Evolutionary conservation across 2,797 vertebrate genomes (phyloP).

Genomic region (Kryptopterus vitreolus): DNA sequence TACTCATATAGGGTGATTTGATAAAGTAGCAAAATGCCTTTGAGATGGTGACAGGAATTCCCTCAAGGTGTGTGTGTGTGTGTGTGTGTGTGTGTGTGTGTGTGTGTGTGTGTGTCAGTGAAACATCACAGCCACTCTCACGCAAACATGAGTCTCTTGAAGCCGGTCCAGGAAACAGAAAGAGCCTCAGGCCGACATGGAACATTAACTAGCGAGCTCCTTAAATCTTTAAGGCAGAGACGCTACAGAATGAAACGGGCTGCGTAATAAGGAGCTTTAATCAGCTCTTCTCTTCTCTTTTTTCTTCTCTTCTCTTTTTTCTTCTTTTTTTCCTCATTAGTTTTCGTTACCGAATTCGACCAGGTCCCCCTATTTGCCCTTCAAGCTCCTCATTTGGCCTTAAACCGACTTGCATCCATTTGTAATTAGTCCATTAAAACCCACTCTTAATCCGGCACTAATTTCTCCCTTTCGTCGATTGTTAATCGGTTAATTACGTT

Average conservation of each 20-base stretch:
- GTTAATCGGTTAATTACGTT: background rate
- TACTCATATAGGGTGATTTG: too few relatives aligned
- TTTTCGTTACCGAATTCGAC: background rate
- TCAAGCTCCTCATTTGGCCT: constrained; percentile 5
- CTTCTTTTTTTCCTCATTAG: constrained; percentile 2
- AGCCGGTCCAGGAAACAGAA: background rate
- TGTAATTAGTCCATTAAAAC: background rate
- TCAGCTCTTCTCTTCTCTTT: background rate
- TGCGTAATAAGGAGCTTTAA: background rate
- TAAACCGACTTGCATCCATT: background rate
- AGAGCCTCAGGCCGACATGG: background rate
- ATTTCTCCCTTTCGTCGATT: background rate
- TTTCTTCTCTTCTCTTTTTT: background rate
- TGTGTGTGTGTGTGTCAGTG: too few relatives aligned
- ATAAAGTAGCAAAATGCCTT: background rate
- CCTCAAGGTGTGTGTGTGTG: constrained; percentile 5
- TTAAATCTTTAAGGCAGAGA: constrained; percentile 6
- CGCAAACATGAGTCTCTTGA: background rate
- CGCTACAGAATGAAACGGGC: background rate
- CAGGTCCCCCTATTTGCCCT: background rate
- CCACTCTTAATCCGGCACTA: background rate
- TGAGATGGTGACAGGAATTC: background rate
- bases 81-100: too few relatives aligned
- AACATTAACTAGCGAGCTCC: background rate
- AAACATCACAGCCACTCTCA: background rate